Evolutionary conservation across 2,113 vertebrate species (phyloP).

Genomic region (Nothocercus nigrocapillus): DNA sequence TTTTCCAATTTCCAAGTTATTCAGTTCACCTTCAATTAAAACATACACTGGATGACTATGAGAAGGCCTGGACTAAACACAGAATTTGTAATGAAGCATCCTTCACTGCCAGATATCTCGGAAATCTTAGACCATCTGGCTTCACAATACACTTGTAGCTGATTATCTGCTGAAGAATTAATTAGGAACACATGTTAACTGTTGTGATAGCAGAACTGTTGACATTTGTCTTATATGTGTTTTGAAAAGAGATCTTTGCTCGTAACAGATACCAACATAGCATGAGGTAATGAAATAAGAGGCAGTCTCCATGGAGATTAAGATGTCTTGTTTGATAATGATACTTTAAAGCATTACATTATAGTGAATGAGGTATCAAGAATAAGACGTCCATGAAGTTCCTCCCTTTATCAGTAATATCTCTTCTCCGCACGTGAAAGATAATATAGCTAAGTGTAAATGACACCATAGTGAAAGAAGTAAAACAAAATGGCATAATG

Average conservation of each 20-base stretch:
- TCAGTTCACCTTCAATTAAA: constrained; percentile 31
- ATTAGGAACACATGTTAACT: constrained; percentile 30
- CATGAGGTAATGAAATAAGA: background rate
- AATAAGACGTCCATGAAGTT: background rate
- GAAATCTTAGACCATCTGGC: constrained; percentile 27
- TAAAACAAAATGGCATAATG: background rate
- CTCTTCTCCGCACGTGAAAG: background rate
- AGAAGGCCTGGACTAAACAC: background rate
- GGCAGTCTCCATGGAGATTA: background rate
- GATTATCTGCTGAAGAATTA: constrained; percentile 45
- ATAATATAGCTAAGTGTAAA: background rate
- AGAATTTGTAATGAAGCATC: constrained; percentile 17
- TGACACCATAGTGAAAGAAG: background rate
- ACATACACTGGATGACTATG: background rate
- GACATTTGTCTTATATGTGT: constrained; percentile 15
- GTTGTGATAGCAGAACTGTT: constrained; percentile 35
- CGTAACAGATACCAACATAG: background rate
- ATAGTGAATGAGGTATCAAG: background rate
- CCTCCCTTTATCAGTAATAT: background rate
- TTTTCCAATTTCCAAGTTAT: background rate
- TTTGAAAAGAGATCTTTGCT: background rate
- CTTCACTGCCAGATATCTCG: background rate
- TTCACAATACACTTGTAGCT: constrained; percentile 11
- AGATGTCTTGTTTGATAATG: background rate
- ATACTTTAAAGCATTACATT: background rate